Evolutionary conservation across 2,888 invertebrate species (phyloP).

Genomic region (Malacosoma neustria): DNA sequence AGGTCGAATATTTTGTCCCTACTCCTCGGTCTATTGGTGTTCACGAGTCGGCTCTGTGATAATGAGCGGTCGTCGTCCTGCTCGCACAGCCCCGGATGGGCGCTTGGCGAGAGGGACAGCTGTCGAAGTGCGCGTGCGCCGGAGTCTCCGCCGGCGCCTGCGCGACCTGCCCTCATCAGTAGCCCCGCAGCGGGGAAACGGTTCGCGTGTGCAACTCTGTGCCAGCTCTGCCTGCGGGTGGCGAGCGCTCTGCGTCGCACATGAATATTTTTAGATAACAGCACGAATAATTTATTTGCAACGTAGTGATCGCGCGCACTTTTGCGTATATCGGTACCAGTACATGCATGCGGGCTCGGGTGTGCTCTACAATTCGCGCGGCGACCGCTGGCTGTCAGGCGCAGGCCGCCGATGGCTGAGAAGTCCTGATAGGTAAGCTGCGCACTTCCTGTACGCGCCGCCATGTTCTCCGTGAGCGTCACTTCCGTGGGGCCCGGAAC

Average conservation of each 20-base stretch:
- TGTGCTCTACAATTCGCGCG: constrained; percentile 19
- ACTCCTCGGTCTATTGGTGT: constrained; percentile 73
- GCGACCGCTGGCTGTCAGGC: constrained; percentile 33
- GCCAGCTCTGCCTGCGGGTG: constrained; percentile 42
- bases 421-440: constrained; percentile 72
- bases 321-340: constrained; percentile 57
- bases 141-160: constrained; percentile 66
- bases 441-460: constrained; percentile 74
- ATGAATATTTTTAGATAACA: constrained; percentile 74
- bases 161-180: constrained; percentile 72
- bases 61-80: constrained; percentile 59
- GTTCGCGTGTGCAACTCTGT: constrained; percentile 64
- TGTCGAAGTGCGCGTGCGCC: constrained; percentile 58
- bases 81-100: constrained; percentile 34
- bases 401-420: constrained; percentile 44
- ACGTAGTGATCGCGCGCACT: constrained; percentile 69
- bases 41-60: constrained; percentile 70
- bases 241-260: constrained; percentile 50
- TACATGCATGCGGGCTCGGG: constrained; percentile 59
- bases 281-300: constrained; percentile 70
- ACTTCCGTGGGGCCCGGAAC: constrained; percentile 65
- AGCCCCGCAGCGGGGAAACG: constrained; percentile 71
- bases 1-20: constrained; percentile 74
- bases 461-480: constrained; percentile 69
- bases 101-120: constrained; percentile 49